These are phyloP conservation scores for Dendrolimus pini DNA, from an alignment of 2,888 invertebrate genomes.

Conservation along the genomic window DNA sequence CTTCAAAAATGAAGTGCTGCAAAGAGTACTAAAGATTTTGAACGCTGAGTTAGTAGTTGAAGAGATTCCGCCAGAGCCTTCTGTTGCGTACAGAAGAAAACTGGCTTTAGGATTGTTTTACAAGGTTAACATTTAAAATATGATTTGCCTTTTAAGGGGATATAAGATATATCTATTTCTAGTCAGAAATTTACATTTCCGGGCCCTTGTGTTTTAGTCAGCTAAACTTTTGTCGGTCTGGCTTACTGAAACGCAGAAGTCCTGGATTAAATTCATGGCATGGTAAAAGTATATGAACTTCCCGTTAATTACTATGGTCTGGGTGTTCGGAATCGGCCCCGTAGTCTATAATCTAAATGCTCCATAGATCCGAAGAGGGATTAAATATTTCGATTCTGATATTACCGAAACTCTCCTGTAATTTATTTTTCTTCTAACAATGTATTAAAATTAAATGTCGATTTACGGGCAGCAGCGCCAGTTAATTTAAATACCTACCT, in stretches of 20 bases:
- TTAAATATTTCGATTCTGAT: too few species aligned
- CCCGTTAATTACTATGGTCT: too few species aligned
- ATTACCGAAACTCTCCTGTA: too few species aligned
- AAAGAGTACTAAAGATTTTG: constrained; percentile 34
- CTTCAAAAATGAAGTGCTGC: constrained; percentile 51
- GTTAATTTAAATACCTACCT: too few species aligned
- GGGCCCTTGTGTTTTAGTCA: background rate
- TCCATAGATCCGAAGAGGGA: too few species aligned
- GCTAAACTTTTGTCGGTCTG: background rate
- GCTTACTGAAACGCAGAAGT: background rate
- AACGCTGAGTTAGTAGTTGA: constrained; percentile 32
- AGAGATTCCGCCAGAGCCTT: constrained; percentile 66
- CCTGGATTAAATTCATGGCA: background rate
- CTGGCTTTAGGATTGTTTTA: constrained; percentile 76
- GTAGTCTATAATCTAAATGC: too few species aligned
- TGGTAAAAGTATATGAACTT: background rate
- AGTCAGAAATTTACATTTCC: background rate
- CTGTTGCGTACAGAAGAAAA: constrained; percentile 71
- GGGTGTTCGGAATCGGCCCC: too few species aligned
- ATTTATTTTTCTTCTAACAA: too few species aligned
- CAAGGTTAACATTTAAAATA: constrained; percentile 20
- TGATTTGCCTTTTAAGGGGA: background rate
- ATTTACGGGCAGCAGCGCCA: too few species aligned
- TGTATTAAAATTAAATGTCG: too few species aligned
- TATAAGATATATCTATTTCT: background rate